Evolutionary conservation across 2,113 vertebrate genomes (phyloP).

Genomic region (Bubo scandiacus): DNA sequence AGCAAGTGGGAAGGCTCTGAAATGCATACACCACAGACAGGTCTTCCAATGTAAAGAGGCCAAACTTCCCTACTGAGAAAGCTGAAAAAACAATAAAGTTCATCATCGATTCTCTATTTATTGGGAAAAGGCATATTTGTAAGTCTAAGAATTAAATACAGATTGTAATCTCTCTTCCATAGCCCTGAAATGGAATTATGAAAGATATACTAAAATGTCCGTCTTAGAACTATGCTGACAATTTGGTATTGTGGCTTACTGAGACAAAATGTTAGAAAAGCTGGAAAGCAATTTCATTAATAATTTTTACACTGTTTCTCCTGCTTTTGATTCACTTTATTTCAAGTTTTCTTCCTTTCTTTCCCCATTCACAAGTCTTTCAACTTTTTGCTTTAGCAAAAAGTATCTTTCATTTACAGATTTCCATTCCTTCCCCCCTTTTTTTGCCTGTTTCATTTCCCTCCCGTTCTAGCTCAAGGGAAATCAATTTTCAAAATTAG

Average conservation of each 20-base stretch:
- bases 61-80: constrained; percentile 27
- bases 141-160: neutral
- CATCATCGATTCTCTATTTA: neutral
- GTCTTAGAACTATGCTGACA: neutral
- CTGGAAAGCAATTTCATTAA: neutral
- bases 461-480: neutral
- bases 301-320: neutral
- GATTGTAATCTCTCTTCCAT: neutral
- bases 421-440: neutral
- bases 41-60: neutral
- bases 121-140: neutral
- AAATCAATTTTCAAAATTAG: neutral
- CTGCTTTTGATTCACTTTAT: neutral
- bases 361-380: neutral
- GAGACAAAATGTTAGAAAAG: neutral
- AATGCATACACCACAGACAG: neutral
- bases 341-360: neutral
- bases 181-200: neutral
- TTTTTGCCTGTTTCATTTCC: neutral
- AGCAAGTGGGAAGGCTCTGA: neutral
- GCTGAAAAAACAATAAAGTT: constrained; percentile 8
- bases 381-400: neutral
- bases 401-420: neutral
- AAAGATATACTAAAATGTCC: neutral
- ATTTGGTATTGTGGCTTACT: neutral